Conservation (phyloP, 2,888 invertebrate genomes). For the Crematogaster levior region DNA sequence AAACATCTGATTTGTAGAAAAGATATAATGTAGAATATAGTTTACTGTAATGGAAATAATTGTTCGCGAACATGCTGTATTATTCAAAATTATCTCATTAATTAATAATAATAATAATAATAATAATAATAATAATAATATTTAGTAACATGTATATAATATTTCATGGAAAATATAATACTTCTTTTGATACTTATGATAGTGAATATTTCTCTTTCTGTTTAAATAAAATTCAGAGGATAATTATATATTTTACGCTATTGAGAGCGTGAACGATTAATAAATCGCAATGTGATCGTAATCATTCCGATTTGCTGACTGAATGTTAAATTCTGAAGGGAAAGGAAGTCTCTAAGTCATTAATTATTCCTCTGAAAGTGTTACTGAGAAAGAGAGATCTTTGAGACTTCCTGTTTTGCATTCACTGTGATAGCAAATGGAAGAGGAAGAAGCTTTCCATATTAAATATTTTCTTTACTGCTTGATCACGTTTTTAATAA, state of each 20-base stretch:
- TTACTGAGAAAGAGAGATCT: conserved; percentile 47
- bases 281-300: conserved; percentile 16
- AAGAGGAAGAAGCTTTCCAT: conserved; percentile 14
- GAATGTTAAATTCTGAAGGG: conserved; percentile 25
- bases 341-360: conserved; percentile 23
- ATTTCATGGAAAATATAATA: not conserved
- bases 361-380: conserved; percentile 49
- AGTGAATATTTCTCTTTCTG: not conserved
- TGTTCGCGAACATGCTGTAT: not conserved
- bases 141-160: not conserved
- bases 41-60: not conserved
- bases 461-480: conserved; percentile 44
- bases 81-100: not conserved
- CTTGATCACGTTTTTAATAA: conserved; percentile 31
- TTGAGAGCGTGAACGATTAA: conserved; percentile 6
- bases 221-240: not conserved
- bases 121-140: conserved; percentile 5
- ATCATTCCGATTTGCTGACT: conserved; percentile 37
- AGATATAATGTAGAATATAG: not conserved
- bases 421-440: conserved; percentile 14
- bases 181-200: not conserved
- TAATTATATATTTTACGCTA: conserved; percentile 31
- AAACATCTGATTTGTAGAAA: not conserved
- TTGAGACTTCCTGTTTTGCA: conserved; percentile 38
- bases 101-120: not conserved